phyloP scores from a whole-genome alignment of 2,797 vertebrate genomes.

The Scarus forsteni region DNA sequence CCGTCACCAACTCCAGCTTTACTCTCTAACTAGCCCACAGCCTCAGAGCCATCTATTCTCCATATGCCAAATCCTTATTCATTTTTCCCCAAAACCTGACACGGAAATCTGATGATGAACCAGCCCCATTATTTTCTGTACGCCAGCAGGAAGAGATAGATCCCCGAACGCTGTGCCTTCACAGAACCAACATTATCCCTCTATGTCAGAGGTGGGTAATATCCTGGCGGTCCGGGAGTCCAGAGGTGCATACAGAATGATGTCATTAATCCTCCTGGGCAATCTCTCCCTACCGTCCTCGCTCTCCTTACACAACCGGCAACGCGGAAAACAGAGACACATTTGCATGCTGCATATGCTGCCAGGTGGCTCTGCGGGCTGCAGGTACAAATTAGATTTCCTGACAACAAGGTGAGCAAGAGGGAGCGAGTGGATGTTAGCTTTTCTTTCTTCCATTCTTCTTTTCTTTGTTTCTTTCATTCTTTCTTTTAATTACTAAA shows the following conservation, averaged over 20 bases:
- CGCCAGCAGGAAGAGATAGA: slow-evolving; percentile 82
- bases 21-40: slow-evolving; percentile 87
- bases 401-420: slow-evolving; percentile 93
- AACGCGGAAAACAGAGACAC: slow-evolving; percentile 91
- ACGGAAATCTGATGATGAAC: slow-evolving; percentile 96
- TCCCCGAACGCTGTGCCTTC: slow-evolving; percentile 85
- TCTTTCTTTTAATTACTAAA: slow-evolving; percentile 7
- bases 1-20: slow-evolving; percentile 60
- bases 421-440: slow-evolving; percentile 80
- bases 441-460: slow-evolving; percentile 43
- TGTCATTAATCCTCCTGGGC: slow-evolving; percentile 99
- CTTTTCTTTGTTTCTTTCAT: slow-evolving; percentile 2
- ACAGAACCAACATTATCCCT: slow-evolving; percentile 99
- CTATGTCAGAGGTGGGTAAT: slow-evolving; percentile 98
- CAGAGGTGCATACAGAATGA: slow-evolving; percentile 94
- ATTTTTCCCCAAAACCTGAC: slow-evolving; percentile 90
- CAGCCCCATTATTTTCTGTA: slow-evolving; percentile 94
- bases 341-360: slow-evolving; percentile 99
- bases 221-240: slow-evolving; percentile 91
- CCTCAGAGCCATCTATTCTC: slow-evolving; percentile 90
- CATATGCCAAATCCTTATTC: slow-evolving; percentile 92
- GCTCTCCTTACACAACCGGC: slow-evolving; percentile 48
- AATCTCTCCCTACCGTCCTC: slow-evolving; percentile 81
- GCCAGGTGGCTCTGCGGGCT: slow-evolving; percentile 92
- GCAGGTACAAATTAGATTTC: slow-evolving; percentile 98